Evolutionary conservation across 2,797 vertebrate genomes (phyloP), one percentile per base, ranked within the genome.

Genomic region (Protosalanx chinensis): DNA sequence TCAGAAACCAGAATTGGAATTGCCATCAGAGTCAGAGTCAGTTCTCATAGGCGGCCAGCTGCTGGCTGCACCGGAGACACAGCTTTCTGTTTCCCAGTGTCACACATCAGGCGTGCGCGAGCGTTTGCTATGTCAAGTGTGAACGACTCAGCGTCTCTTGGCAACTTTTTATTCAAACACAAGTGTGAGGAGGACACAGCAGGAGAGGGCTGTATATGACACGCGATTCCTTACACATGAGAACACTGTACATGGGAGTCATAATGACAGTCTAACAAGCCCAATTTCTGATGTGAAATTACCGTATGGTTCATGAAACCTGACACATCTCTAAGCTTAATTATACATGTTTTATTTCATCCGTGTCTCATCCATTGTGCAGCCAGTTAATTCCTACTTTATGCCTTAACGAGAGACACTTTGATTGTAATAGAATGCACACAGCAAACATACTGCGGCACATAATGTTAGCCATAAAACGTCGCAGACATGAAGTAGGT

Each of bases 181-280:
- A 41, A 70, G 67, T 76, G 59, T 56, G 71, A 80, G 62, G 72
- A 72, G 16, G 20, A 76, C 70, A 56, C 77, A 78, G 73, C 76
- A 68, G 76, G 72, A 72, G 56, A 64, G 2, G 27, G 30, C 75
- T 74, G 65, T 37, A 64, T 53, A 64, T 67, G 73, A 79, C 27
- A 29, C 13, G 49, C 37, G 59, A 70, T 74, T 72, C 72, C 75
- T 75, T 70, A 77, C 68, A 76, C 70, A 64, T 23, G 53, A 37
- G 27, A 76, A 67, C 18, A 30, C 37, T 67, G 71, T 51, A 23
- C 35, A 30, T 61, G 8, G 18, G 37, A 12, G 30, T 12, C 5
- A 66, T 60, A 15, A 15, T 18, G 35, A 49, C 70, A 16, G 8
- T 13, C 37, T 46, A 37, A 51, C 41, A 66, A 6, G 23, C 61